Percentiles rank a stretch among this genome's conserved stretches.
phyloP scores from a whole-genome alignment of 2,113 vertebrate genomes.

The Oxyura jamaicensis region DNA sequence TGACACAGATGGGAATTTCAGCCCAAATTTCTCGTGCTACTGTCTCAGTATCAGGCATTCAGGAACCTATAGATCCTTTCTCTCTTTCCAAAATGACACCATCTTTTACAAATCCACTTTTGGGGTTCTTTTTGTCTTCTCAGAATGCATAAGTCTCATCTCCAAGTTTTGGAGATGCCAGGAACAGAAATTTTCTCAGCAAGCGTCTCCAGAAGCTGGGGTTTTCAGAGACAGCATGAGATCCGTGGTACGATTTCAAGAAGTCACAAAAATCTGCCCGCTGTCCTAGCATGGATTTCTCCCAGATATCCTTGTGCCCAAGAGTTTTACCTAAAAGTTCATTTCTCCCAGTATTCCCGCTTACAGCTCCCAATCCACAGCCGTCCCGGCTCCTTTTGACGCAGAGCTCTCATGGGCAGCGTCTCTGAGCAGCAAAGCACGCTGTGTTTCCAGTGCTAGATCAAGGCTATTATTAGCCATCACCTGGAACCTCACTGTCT shows the following conservation, averaged over 20 bases:
- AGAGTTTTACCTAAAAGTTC: neutral
- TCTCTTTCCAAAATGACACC: neutral
- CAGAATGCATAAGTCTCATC: neutral
- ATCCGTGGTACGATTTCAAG: neutral
- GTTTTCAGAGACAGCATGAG: rapidly evolving
- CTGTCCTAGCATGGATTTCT: neutral
- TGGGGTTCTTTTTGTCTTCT: neutral
- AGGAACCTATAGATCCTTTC: neutral
- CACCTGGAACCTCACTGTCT: neutral
- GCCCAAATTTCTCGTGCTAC: neutral
- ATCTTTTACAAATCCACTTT: neutral
- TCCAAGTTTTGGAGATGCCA: neutral
- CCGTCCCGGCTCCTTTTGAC: neutral
- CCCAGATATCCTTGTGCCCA: rapidly evolving
- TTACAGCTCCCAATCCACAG: neutral
- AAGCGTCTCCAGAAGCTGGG: neutral
- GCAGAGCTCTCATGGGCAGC: rapidly evolving
- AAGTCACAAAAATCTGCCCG: rapidly evolving
- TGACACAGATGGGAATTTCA: neutral
- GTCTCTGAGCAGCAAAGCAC: neutral
- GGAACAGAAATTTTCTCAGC: neutral
- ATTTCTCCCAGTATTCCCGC: neutral
- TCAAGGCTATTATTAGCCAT: neutral
- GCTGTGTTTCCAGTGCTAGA: neutral
- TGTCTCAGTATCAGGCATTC: neutral